A percentile compares a stretch with the other conserved stretches of the same genome.
phyloP scores from a whole-genome alignment of 2,888 invertebrate genomes.

The Temnothorax rugatulus region DNA sequence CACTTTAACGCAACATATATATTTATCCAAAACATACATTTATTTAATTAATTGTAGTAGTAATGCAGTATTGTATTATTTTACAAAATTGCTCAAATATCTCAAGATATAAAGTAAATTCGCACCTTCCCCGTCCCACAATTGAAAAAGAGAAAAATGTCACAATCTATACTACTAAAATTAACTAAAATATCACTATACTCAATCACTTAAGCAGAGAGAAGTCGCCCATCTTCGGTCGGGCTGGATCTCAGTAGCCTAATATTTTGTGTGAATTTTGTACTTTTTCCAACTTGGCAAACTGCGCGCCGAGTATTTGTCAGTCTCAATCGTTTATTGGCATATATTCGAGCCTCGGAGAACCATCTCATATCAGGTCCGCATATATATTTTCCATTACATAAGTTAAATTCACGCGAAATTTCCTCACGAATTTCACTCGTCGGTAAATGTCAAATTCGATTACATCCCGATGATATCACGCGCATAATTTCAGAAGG shows the following conservation, averaged over 20 bases:
- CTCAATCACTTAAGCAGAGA: too few relatives aligned
- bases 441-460: conserved; percentile 44
- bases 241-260: too few relatives aligned
- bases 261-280: too few relatives aligned
- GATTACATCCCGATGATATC: conserved; percentile 47
- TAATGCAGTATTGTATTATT: background rate
- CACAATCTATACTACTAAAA: background rate
- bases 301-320: too few relatives aligned
- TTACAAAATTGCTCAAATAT: background rate
- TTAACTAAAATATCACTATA: background rate
- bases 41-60: background rate
- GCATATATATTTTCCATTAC: background rate
- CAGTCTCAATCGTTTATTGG: background rate
- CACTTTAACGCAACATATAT: background rate
- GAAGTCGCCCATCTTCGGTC: too few relatives aligned
- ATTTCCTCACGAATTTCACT: background rate
- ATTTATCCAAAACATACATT: background rate
- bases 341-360: background rate
- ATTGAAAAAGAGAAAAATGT: background rate
- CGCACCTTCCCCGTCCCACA: background rate
- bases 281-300: too few relatives aligned
- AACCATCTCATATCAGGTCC: background rate
- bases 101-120: background rate
- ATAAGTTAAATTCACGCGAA: background rate
- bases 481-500: conserved; percentile 48